Evolutionary conservation across 1,140 invertebrate genomes (phyloP).

Genomic region (Apolygus lucorum): DNA sequence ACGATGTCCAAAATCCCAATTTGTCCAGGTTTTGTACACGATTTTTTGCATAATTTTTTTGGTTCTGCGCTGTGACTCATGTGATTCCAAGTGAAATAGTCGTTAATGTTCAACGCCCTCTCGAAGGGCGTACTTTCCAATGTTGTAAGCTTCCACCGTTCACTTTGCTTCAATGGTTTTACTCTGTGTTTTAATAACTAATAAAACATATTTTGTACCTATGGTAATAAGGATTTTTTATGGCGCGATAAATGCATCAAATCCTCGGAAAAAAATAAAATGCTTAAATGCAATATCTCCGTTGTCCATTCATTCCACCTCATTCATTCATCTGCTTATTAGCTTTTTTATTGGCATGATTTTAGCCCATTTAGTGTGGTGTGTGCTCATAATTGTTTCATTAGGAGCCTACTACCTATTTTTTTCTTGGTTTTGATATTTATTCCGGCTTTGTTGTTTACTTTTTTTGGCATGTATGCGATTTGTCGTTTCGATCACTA

Average conservation of each 20-base stretch:
- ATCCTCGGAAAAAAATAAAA: not conserved
- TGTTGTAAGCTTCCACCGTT: not conserved
- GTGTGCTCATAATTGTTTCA: no score
- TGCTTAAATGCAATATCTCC: not conserved
- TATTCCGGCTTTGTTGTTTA: no score
- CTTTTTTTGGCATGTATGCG: no score
- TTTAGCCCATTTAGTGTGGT: no score
- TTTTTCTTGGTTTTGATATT: no score
- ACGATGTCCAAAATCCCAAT: no score
- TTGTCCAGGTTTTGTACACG: no score
- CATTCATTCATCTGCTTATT: not conserved
- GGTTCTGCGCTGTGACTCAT: not conserved
- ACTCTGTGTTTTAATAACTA: not conserved
- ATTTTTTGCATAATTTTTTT: not conserved
- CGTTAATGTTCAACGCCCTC: not conserved
- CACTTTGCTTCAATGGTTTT: not conserved
- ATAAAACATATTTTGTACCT: not conserved
- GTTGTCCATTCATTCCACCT: conserved; percentile 5
- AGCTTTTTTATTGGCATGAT: not conserved
- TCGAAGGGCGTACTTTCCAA: not conserved
- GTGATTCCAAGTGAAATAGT: not conserved
- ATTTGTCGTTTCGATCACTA: no score
- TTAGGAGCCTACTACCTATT: no score
- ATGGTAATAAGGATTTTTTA: not conserved
- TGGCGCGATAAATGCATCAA: not conserved